A percentile compares a stretch with the other conserved stretches of the same genome.
These are phyloP conservation scores for Leptopilina drosophilae DNA, from an alignment of 2,888 invertebrate genomes.

Conservation along the genomic window DNA sequence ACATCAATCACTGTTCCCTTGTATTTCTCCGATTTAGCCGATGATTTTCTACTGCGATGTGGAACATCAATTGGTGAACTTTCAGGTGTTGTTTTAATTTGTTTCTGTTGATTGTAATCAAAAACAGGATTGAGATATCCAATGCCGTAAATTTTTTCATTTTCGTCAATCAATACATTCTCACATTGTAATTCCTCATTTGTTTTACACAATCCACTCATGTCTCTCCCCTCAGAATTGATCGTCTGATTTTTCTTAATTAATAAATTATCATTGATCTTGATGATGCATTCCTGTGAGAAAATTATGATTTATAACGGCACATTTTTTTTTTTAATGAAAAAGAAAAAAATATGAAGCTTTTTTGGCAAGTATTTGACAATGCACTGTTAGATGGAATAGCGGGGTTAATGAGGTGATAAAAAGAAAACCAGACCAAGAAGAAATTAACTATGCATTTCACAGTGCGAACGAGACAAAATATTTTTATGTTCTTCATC, in stretches of 20 bases:
- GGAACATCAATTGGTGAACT: conserved; percentile 63
- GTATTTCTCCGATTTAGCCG: conserved; percentile 61
- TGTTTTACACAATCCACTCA: conserved; percentile 44
- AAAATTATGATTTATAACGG: conserved; percentile 68
- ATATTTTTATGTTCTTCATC: conserved; percentile 60
- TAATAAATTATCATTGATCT: conserved; percentile 73
- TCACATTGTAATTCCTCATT: conserved; percentile 54
- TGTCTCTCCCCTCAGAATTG: conserved; percentile 74
- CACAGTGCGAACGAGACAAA: conserved; percentile 67
- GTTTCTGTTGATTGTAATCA: conserved; percentile 64
- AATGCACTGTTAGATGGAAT: conserved; percentile 60
- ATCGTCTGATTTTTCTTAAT: conserved; percentile 66
- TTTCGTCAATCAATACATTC: conserved; percentile 61
- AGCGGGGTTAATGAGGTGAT: conserved; percentile 66
- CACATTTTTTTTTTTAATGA: background rate
- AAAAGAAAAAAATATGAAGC: background rate
- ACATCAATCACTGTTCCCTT: conserved; percentile 79
- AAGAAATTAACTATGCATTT: conserved; percentile 66
- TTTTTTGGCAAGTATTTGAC: conserved; percentile 13
- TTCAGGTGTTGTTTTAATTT: conserved; percentile 61
- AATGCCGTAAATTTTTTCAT: conserved; percentile 66
- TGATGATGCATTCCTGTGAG: conserved; percentile 75
- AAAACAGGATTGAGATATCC: conserved; percentile 75
- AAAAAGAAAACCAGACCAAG: conserved; percentile 65
- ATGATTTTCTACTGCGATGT: conserved; percentile 67